A percentile compares a stretch with the other conserved stretches of the same genome.
Evolutionary conservation across 23 tunicate genomes (phyloP).

Genomic region (Trididemnum nubilum): DNA sequence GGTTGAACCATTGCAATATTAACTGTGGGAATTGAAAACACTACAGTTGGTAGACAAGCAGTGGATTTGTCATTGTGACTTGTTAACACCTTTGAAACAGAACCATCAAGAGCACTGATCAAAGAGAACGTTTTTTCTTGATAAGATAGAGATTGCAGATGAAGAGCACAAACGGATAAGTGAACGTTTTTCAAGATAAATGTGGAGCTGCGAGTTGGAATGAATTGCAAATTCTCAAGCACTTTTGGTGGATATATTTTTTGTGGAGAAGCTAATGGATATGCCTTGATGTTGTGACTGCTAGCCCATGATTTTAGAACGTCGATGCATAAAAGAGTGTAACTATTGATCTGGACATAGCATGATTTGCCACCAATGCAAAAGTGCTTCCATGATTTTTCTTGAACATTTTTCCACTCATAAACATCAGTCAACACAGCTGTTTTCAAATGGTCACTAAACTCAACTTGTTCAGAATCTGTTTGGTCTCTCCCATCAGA

Average conservation of each 20-base stretch:
- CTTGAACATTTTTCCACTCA: slow-evolving; percentile 58
- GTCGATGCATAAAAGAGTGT: slow-evolving; percentile 35
- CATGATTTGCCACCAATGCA: slow-evolving; percentile 45
- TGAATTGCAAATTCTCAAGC: slow-evolving; percentile 33
- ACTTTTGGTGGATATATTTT: slow-evolving; percentile 22
- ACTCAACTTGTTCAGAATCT: slow-evolving; percentile 35
- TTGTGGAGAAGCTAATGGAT: slow-evolving; percentile 28
- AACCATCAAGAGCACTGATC: not conserved
- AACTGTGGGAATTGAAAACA: slow-evolving; percentile 8
- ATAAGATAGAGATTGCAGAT: slow-evolving; percentile 5
- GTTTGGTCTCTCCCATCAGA: slow-evolving; percentile 48
- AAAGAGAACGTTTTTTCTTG: slow-evolving; percentile 20
- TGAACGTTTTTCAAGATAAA: slow-evolving; percentile 25
- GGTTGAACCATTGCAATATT: slow-evolving; percentile 44
- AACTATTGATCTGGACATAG: slow-evolving; percentile 35
- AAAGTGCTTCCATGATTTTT: slow-evolving; percentile 63
- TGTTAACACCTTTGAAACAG: not conserved
- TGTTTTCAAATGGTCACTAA: slow-evolving; percentile 32
- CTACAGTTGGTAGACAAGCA: slow-evolving; percentile 30
- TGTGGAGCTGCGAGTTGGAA: slow-evolving; percentile 51
- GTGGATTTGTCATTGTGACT: slow-evolving; percentile 4
- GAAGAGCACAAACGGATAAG: slow-evolving; percentile 27
- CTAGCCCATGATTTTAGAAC: slow-evolving; percentile 41
- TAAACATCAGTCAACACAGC: slow-evolving; percentile 45
- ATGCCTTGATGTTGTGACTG: slow-evolving; percentile 48